A percentile compares a stretch with the other conserved stretches of the same genome.
Evolutionary conservation across 2,888 invertebrate genomes (phyloP).

Genomic region (Thereva unica): DNA sequence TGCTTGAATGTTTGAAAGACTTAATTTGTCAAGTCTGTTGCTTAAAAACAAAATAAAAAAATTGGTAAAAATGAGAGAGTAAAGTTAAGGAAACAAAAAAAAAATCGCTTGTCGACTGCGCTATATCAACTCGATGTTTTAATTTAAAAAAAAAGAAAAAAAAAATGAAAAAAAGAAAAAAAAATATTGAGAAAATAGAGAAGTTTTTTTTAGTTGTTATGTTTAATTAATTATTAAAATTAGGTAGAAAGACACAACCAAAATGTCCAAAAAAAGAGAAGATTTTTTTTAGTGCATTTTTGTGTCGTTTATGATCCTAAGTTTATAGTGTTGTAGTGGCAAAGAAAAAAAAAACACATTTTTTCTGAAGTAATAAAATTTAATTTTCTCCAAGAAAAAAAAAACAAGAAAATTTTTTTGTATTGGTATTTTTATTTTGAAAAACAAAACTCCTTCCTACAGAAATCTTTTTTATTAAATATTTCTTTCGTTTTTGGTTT

Average conservation of each 20-base stretch:
- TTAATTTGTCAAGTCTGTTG: too few species aligned
- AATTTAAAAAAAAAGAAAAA: conserved; percentile 5
- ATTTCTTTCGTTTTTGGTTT: too few species aligned
- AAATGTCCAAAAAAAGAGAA: conserved; percentile 24
- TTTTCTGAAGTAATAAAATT: conserved; percentile 39
- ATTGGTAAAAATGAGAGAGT: conserved; percentile 13
- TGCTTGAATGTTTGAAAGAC: conserved; percentile 19
- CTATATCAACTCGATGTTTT: conserved; percentile 28
- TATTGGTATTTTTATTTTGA: neutral
- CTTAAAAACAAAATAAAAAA: neutral
- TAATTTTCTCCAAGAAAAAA: conserved; percentile 39
- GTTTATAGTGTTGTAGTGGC: conserved; percentile 39
- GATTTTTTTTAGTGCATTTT: conserved; percentile 37
- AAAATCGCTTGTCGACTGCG: conserved; percentile 41
- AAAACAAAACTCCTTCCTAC: too few species aligned
- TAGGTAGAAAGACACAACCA: conserved; percentile 9
- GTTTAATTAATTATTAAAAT: conserved; percentile 28
- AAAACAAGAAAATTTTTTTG: neutral
- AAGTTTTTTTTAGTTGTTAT: conserved; percentile 27
- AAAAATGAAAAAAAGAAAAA: too few species aligned
- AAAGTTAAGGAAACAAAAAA: conserved; percentile 32
- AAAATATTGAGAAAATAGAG: neutral
- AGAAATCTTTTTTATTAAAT: too few species aligned
- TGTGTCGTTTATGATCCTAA: conserved; percentile 31
- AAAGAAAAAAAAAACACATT: conserved; percentile 29